phyloP scores from a whole-genome alignment of 2,797 vertebrate species.

The Vespertilio murinus region DNA sequence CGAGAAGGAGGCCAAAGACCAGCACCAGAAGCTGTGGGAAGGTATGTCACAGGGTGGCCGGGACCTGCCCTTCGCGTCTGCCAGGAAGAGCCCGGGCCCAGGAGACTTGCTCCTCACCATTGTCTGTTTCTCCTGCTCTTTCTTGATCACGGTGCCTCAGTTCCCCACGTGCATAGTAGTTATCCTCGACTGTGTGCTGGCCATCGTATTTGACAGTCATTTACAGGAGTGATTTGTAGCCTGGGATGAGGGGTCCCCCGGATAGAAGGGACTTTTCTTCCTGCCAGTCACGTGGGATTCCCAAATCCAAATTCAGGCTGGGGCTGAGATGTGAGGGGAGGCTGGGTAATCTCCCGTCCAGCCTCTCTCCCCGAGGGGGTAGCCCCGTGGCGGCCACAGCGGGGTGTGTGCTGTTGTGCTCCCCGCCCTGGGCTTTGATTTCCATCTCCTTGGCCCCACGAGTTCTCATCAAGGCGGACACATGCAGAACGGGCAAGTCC shows the following conservation, averaged over 20 bases:
- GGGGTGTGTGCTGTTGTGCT: not conserved
- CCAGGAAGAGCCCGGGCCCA: not conserved
- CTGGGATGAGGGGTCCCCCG: not conserved
- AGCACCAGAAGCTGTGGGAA: slow-evolving; percentile 92
- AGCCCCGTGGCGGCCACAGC: not conserved
- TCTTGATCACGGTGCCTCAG: not conserved
- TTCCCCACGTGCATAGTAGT: not conserved
- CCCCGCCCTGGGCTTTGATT: not conserved
- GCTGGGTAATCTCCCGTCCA: not conserved
- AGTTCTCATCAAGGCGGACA: not conserved
- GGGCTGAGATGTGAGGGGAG: not conserved
- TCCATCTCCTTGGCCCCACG: not conserved
- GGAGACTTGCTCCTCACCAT: not conserved
- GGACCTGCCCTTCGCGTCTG: accelerated
- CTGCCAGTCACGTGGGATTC: not conserved
- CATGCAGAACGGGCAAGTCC: not conserved
- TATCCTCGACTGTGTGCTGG: not conserved
- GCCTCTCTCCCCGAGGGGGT: not conserved
- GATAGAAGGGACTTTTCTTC: not conserved
- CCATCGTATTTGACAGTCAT: not conserved
- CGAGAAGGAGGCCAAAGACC: slow-evolving; percentile 92
- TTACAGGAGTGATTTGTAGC: not conserved
- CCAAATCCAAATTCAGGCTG: not conserved
- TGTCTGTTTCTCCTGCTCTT: not conserved
- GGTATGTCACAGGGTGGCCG: slow-evolving; percentile 73